A percentile compares a stretch with the other conserved stretches of the same genome.
Evolutionary conservation across 2,113 vertebrate genomes (phyloP).

Genomic region (Bostrychus sinensis): DNA sequence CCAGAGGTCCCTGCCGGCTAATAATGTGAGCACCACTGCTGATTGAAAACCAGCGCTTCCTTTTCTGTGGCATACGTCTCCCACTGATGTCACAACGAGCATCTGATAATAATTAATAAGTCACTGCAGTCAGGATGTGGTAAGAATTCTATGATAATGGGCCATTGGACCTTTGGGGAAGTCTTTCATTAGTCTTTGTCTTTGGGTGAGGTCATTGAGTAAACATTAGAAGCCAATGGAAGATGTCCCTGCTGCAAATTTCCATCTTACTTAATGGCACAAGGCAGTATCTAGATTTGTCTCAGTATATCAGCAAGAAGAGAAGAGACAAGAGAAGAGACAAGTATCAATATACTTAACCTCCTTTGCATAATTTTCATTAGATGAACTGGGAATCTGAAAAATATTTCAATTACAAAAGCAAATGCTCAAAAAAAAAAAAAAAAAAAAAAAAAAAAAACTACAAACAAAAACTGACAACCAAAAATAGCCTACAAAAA

Average conservation of each 20-base stretch:
- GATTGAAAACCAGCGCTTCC: conserved; percentile 54
- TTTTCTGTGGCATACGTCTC: conserved; percentile 2
- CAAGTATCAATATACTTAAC: no score
- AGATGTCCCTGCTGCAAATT: conserved; percentile 8
- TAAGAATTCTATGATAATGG: conserved; percentile 51
- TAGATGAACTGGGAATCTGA: no score
- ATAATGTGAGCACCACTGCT: conserved; percentile 65
- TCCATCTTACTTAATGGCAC: conserved; percentile 13
- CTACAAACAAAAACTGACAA: no score
- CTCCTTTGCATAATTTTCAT: no score
- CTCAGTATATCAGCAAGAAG: no score
- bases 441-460: no score
- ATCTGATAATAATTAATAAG: conserved; percentile 68
- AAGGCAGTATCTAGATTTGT: no score
- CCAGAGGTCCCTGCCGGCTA: conserved; percentile 52
- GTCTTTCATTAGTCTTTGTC: conserved; percentile 44
- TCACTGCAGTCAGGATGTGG: conserved; percentile 45
- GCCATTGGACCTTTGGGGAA: conserved; percentile 40
- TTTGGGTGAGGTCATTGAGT: conserved; percentile 45
- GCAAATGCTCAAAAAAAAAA: no score
- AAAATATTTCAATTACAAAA: no score
- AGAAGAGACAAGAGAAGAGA: no score
- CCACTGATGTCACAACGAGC: conserved; percentile 39
- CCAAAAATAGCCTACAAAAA: no score
- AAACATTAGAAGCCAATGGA: conserved; percentile 20